Evolutionary conservation across 1,140 invertebrate genomes (phyloP), one percentile per base, ranked within the genome.

Genomic region (Brachionus paranguensis): DNA sequence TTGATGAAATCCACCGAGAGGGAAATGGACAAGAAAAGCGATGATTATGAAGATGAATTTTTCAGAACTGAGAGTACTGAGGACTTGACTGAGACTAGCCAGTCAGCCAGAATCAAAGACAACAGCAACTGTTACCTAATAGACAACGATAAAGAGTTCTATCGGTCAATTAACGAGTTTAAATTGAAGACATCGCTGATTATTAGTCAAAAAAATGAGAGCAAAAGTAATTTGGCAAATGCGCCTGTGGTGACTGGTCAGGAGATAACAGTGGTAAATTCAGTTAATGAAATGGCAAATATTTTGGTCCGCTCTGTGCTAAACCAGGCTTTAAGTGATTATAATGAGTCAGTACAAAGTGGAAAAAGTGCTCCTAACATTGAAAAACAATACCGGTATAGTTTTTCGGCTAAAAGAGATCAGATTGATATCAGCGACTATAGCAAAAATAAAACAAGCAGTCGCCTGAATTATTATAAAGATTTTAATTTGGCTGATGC

Each of bases 231-330:
- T 50, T 8, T 37, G 10, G 20, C 8, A 50, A 11, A 50, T 29
- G 43, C 17, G 20, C 72, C 43, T 27, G 24, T 50, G 45, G 27
- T 29, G 27, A 24, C 17, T 50, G 11, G 20, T 3, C 20, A 50
- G 27, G 20, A 53, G 8, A 50, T 76, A 50, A 76, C 41, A 50
- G 43, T 76, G 4, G 43, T 76, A 1, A 50, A 76, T 76, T 81
- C 78, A 37, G 64, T 64, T 12, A 81, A 68, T 29, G 78, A 81
- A 41, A 81, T 81, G 78, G 78, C 78, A 0, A 81, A 64, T 24
- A 60, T 81, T 41, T 43, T 81, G 20, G 78, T 81, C 7, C 37
- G 53, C 45, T 68, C 53, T 11, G 78, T 81, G 2, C 20, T 81
- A 10, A 68, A 81, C 45, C 53, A 60, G 27, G 78, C 78, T 41